Base-by-base conservation (phyloP, 2,113 vertebrate species). In the Cyprinodon brontotheroides region DNA sequence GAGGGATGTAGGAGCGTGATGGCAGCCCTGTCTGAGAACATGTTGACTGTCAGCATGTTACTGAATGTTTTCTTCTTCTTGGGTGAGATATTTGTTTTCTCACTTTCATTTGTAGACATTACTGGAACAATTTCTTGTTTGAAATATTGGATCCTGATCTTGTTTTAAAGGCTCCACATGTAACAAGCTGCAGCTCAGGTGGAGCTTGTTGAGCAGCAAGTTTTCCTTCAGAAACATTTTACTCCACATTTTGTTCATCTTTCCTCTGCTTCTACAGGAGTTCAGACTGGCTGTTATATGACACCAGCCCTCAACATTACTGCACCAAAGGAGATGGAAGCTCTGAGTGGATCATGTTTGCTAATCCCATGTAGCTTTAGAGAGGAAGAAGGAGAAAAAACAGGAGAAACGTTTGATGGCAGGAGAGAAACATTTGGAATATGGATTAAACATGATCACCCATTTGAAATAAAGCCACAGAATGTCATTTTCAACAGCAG, bases 401-500 rank as follows among this genome's bases (percentile, higher is more conserved):
- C 15, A 48, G 36, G 13, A 39, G 1, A 47, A 37, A 1, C 20
- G 10, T 65, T 65, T 29, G n/a, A 53, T 20, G 15, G 5, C 17
- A 53, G 1, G 2, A 40, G 7, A 41, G 0, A 53, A 11, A 57
- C 6, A 29, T 17, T n/a, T 59, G 50, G 50, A 66, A 50, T 65
- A 0, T 66, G 39, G 72, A 59, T 74, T 9, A 65, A 66, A 66
- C 65, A 3, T 43, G 3, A 20, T 0, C 3, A 8, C 3, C 8
- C 5, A 3, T 66, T 59, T 36, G 7, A 0, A 1, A 6, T 13
- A 0, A n/a, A 62, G 47, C 9, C 5, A 3, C 0, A 65, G 0
- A 78, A 17, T 40, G 72, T 86, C 4, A 67, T 79, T n/a, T 90
- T 78, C 68, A 89, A 39, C 53, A 82, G 82, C 15, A 87, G 79